phyloP scores from a whole-genome alignment of 2,888 invertebrate genomes.

The Pherbina coryleti region DNA sequence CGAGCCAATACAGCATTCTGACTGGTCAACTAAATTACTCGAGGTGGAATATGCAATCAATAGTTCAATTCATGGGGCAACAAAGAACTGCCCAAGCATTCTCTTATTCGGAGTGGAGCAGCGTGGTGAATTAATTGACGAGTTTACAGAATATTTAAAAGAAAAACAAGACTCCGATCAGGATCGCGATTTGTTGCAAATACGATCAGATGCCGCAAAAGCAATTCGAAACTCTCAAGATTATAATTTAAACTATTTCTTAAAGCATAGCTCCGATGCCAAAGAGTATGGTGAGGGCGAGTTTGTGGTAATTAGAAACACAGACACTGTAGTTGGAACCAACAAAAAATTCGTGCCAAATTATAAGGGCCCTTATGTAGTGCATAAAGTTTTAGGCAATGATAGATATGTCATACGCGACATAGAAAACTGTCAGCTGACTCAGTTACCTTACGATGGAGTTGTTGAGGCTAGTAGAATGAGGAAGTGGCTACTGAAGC shows the following conservation, averaged over 20 bases:
- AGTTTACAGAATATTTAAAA: not conserved
- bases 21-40: not conserved
- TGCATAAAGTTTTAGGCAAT: constrained; percentile 33
- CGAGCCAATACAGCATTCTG: not conserved
- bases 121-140: not conserved
- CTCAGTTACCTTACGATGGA: too few species aligned
- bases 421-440: not conserved
- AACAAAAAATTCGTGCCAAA: constrained; percentile 35
- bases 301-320: constrained; percentile 32
- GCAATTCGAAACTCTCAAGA: constrained; percentile 24
- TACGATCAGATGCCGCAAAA: not conserved
- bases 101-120: not conserved
- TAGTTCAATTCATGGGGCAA: not conserved
- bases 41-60: not conserved
- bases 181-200: not conserved
- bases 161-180: not conserved
- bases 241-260: constrained; percentile 15
- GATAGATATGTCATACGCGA: constrained; percentile 37
- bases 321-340: constrained; percentile 23
- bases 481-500: not conserved
- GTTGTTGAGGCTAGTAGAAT: not conserved
- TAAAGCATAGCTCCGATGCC: constrained; percentile 15
- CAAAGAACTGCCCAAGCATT: not conserved
- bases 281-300: constrained; percentile 16
- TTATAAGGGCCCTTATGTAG: constrained; percentile 34